Conservation (phyloP, 2,113 vertebrate genomes). For the Cacatua alba region DNA sequence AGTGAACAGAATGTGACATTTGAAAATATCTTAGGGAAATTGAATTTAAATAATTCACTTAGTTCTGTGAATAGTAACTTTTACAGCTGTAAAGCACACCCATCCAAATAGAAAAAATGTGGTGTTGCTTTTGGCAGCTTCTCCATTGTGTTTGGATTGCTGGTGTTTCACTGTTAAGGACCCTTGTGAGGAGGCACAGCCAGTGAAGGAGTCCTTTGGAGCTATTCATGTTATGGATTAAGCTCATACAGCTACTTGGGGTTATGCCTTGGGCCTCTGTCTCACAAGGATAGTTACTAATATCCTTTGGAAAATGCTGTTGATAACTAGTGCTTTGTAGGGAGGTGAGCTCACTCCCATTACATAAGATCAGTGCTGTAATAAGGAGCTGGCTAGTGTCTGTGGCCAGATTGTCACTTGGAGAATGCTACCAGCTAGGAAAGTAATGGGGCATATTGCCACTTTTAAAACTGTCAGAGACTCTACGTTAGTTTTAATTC, state of each 20-base stretch:
- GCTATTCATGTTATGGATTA: slow-evolving; percentile 53
- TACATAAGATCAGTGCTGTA: slow-evolving; percentile 75
- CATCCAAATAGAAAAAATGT: slow-evolving; percentile 9
- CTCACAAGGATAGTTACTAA: slow-evolving; percentile 67
- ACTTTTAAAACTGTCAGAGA: slow-evolving; percentile 68
- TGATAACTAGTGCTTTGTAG: slow-evolving; percentile 79
- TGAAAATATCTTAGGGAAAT: slow-evolving; percentile 33
- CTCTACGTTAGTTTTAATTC: slow-evolving; percentile 39
- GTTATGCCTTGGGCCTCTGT: slow-evolving; percentile 52
- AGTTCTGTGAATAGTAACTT: slow-evolving; percentile 38
- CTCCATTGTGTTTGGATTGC: slow-evolving; percentile 36
- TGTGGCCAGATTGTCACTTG: slow-evolving; percentile 59
- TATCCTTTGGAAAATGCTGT: slow-evolving; percentile 73
- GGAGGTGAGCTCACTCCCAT: slow-evolving; percentile 76
- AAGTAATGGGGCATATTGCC: slow-evolving; percentile 65
- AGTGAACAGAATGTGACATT: background rate
- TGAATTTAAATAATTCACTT: slow-evolving; percentile 65
- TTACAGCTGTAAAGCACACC: slow-evolving; percentile 34
- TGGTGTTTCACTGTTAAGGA: slow-evolving; percentile 36
- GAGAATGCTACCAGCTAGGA: slow-evolving; percentile 63
- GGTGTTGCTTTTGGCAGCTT: slow-evolving; percentile 66
- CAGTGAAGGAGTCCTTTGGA: slow-evolving; percentile 37
- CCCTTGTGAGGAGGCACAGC: slow-evolving; percentile 48
- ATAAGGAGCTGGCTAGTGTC: slow-evolving; percentile 69
- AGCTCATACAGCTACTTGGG: slow-evolving; percentile 35